Conservation (phyloP, 2,113 vertebrate species). For the Thunnus thynnus region DNA sequence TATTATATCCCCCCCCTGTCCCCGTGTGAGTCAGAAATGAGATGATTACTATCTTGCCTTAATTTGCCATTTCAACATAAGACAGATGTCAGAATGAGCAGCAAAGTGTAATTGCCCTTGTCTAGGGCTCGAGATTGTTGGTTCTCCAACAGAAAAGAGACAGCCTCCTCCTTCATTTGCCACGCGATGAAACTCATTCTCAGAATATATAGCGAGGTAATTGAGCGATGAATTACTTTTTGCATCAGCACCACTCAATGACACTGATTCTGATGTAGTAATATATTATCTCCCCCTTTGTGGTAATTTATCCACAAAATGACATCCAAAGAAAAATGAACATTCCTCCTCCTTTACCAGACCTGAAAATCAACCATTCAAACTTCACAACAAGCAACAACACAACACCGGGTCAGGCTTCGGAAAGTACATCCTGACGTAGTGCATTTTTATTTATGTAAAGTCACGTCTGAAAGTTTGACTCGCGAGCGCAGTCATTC, state of each 20-base stretch:
- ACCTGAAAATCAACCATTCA: slow-evolving; percentile 25
- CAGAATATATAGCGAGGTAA: slow-evolving; percentile 69
- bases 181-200: slow-evolving; percentile 67
- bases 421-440: neutral
- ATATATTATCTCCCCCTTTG: slow-evolving; percentile 69
- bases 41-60: slow-evolving; percentile 54
- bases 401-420: neutral
- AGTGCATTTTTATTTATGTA: slow-evolving; percentile 43
- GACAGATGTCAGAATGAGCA: slow-evolving; percentile 46
- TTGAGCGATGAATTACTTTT: slow-evolving; percentile 79
- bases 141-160: slow-evolving; percentile 53
- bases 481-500: slow-evolving; percentile 40
- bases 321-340: slow-evolving; percentile 50
- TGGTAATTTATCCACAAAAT: slow-evolving; percentile 64
- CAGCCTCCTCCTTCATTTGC: slow-evolving; percentile 68
- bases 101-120: slow-evolving; percentile 66
- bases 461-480: slow-evolving; percentile 58
- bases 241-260: slow-evolving; percentile 72
- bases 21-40: slow-evolving; percentile 40
- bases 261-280: slow-evolving; percentile 73
- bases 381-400: neutral
- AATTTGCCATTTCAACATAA: slow-evolving; percentile 60
- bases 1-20: slow-evolving; percentile 30
- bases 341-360: slow-evolving; percentile 17
- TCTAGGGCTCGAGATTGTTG: slow-evolving; percentile 60